phyloP scores from a whole-genome alignment of 2,888 invertebrate species.

The Beris chalybata region DNA sequence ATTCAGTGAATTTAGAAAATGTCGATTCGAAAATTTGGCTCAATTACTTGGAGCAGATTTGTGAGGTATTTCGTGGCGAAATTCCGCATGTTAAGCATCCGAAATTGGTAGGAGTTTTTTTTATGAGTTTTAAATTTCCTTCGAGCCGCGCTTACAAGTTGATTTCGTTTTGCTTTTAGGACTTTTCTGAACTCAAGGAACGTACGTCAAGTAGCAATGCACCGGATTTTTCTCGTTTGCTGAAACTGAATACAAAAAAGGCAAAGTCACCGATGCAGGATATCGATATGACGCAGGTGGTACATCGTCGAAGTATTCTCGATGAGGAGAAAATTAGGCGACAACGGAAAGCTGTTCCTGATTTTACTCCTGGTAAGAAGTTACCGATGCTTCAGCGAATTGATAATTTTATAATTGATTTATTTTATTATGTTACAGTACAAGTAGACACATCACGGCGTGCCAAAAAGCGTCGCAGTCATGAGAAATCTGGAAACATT shows the following conservation, averaged over 20 bases:
- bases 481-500: slow-evolving; percentile 65
- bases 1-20: slow-evolving; percentile 58
- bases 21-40: slow-evolving; percentile 59
- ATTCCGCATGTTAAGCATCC: slow-evolving; percentile 80
- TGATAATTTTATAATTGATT: background rate
- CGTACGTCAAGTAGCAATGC: slow-evolving; percentile 53
- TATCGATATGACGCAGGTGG: slow-evolving; percentile 49
- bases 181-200: slow-evolving; percentile 55
- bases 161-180: slow-evolving; percentile 46
- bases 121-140: background rate
- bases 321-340: slow-evolving; percentile 54
- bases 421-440: slow-evolving; percentile 41
- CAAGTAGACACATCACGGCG: slow-evolving; percentile 56
- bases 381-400: background rate
- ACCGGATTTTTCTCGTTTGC: slow-evolving; percentile 53
- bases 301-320: slow-evolving; percentile 50
- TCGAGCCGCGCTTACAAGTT: background rate
- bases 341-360: slow-evolving; percentile 51
- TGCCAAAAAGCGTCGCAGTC: slow-evolving; percentile 64
- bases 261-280: slow-evolving; percentile 54
- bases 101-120: slow-evolving; percentile 62
- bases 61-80: slow-evolving; percentile 88
- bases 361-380: slow-evolving; percentile 41
- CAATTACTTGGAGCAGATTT: slow-evolving; percentile 84
- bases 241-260: slow-evolving; percentile 50